A percentile compares a stretch with the other conserved stretches of the same genome.
Conservation (phyloP, 1,140 invertebrate genomes). For the Megalonaias nervosa region DNA sequence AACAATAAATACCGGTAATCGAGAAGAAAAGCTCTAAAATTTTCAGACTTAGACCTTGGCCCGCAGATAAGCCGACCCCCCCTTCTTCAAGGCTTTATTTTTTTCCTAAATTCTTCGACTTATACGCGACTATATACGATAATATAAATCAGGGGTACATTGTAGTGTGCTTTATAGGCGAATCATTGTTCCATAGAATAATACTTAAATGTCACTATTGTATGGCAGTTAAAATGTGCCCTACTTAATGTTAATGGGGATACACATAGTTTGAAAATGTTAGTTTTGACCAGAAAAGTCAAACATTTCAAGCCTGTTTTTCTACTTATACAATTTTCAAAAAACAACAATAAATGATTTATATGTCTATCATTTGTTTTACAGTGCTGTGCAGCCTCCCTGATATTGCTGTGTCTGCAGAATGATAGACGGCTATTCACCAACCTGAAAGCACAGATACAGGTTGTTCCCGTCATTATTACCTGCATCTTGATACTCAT, state of each 20-base stretch:
- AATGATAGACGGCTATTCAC: constrained; percentile 41
- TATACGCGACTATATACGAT: too few relatives aligned
- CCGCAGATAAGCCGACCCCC: too few relatives aligned
- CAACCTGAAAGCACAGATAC: constrained; percentile 40
- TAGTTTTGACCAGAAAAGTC: neutral
- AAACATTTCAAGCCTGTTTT: neutral
- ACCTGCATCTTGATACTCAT: constrained; percentile 21
- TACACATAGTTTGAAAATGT: neutral
- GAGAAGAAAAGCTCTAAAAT: too few relatives aligned
- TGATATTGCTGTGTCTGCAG: constrained; percentile 50
- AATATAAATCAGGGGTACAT: too few relatives aligned
- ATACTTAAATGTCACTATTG: too few relatives aligned
- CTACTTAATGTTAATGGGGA: constrained; percentile 15
- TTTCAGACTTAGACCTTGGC: too few relatives aligned
- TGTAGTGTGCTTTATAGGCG: too few relatives aligned
- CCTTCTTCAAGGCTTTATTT: too few relatives aligned
- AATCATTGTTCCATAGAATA: too few relatives aligned
- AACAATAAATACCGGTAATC: too few relatives aligned
- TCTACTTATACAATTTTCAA: neutral
- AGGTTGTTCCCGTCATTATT: constrained; percentile 46
- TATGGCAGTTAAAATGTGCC: too few relatives aligned
- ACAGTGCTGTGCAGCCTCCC: constrained; percentile 49
- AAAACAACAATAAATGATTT: neutral
- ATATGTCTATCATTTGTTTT: constrained; percentile 9
- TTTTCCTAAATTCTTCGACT: too few relatives aligned